Base-by-base conservation (phyloP, 2,888 invertebrate genomes). In the Brachypalpus laphriformis region DNA sequence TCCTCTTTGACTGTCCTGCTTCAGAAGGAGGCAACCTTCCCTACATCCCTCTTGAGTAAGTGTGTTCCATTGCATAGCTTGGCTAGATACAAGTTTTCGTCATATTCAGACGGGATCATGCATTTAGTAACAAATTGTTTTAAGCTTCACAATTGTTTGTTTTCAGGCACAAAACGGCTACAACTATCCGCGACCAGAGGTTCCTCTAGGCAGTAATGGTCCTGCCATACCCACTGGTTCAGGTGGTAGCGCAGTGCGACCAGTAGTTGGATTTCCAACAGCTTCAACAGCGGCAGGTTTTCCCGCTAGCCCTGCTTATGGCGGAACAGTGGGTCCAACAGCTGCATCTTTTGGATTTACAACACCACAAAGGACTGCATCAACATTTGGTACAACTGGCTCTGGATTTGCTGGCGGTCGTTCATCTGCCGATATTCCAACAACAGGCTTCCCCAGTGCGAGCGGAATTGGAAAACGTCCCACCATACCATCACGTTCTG, bases 101-200 rank as follows among this genome's bases (percentile, higher is more conserved):
- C n/a, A n/a, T n/a, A n/a, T n/a, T n/a, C n/a, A n/a, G n/a, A n/a
- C n/a, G n/a, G n/a, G n/a, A n/a, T n/a, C 14, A 7, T 2, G 9
- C 37, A 25, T 37, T 11, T 14, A 40, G n/a, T 40, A 3, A 3
- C 3, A 11, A 34, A 11, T 34, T 34, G 2, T 11, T 34, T 34
- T 34, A 34, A 34, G 1, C 16, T 42, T 7, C 5, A 42, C 3
- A 18, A 22, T 14, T 14, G 7, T 45, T 42, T 76, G 31, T 61
- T 89, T 88, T 37, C 87, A 95, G 94, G 94, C 93, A 68, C 96
- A 96, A 93, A 94, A 93, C 89, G 96, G 96, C 18, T 97, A 97
- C 90, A 94, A 94, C 87, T 97, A 97, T 91, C 95, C 95, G 86
- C 93, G 94, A 82, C 96, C 96, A 6, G 93, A 93, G 61, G 93